Conservation (phyloP, 1,140 invertebrate genomes). For the Drosophila cardini region DNA sequence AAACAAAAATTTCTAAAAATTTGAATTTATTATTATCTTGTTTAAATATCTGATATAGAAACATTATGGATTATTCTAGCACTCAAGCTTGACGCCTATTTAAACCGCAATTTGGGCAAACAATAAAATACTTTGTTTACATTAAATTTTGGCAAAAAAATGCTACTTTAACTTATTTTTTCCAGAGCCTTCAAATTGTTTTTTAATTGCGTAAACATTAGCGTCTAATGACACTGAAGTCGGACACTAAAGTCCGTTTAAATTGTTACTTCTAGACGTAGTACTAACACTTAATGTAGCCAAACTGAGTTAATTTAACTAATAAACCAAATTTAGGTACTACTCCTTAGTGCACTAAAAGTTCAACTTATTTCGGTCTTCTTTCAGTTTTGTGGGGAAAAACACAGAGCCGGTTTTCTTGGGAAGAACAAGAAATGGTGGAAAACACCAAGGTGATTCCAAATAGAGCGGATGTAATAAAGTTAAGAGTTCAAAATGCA, state of each 20-base stretch:
- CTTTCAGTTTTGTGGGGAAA: slow-evolving; percentile 33
- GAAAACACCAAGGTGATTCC: slow-evolving; percentile 20
- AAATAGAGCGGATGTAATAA: background rate
- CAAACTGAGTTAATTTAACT: slow-evolving; percentile 15
- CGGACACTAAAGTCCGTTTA: slow-evolving; percentile 8
- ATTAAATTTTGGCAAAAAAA: slow-evolving; percentile 27
- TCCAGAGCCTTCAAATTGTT: slow-evolving; percentile 55
- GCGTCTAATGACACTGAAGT: slow-evolving; percentile 48
- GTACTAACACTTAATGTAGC: slow-evolving; percentile 6
- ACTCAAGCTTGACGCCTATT: slow-evolving; percentile 29
- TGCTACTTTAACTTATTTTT: slow-evolving; percentile 32
- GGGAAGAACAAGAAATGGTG: slow-evolving; percentile 17
- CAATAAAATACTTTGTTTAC: background rate
- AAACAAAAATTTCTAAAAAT: slow-evolving; percentile 19
- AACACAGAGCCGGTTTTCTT: slow-evolving; percentile 37
- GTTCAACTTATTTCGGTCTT: background rate
- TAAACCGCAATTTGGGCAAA: slow-evolving; percentile 18
- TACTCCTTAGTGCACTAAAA: background rate
- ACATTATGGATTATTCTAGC: background rate
- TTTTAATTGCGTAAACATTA: slow-evolving; percentile 70
- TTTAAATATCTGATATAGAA: background rate
- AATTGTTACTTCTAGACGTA: slow-evolving; percentile 31
- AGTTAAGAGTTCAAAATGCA: slow-evolving; percentile 1
- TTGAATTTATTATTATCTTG: background rate
- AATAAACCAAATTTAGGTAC: background rate